Evolutionary conservation across 2,797 vertebrate species (phyloP).

Genomic region (Leptoclinus maculatus): DNA sequence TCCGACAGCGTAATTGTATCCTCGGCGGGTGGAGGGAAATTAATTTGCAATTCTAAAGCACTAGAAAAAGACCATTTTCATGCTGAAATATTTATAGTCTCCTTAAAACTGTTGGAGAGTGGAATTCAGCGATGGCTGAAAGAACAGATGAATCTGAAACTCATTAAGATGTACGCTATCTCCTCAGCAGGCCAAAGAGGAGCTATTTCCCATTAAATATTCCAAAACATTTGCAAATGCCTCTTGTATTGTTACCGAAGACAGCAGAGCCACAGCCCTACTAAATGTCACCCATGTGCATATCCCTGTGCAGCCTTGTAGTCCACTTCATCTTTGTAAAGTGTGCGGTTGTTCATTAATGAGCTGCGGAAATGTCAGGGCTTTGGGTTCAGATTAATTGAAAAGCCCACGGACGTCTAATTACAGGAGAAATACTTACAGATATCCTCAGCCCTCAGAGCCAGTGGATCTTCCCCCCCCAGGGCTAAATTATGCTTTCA

Average conservation of each 20-base stretch:
- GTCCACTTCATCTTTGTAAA: slow-evolving; percentile 62
- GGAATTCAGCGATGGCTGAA: slow-evolving; percentile 53
- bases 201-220: slow-evolving; percentile 28
- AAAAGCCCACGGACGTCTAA: slow-evolving; percentile 73
- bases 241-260: slow-evolving; percentile 40
- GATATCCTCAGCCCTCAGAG: slow-evolving; percentile 66
- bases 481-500: slow-evolving; percentile 73
- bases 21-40: slow-evolving; percentile 40
- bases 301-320: slow-evolving; percentile 36
- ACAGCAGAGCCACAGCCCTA: slow-evolving; percentile 5
- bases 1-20: slow-evolving; percentile 56
- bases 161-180: slow-evolving; percentile 65
- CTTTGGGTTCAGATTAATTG: slow-evolving; percentile 77
- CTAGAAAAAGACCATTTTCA: slow-evolving; percentile 63
- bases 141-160: slow-evolving; percentile 59
- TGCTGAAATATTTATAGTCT: slow-evolving; percentile 75
- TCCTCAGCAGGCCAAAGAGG: slow-evolving; percentile 21
- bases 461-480: slow-evolving; percentile 50
- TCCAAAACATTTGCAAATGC: slow-evolving; percentile 43
- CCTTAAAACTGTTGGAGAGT: slow-evolving; percentile 64
- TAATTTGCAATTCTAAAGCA: slow-evolving; percentile 61
- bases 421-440: slow-evolving; percentile 78
- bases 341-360: slow-evolving; percentile 66
- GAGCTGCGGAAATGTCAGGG: slow-evolving; percentile 77
- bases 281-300: slow-evolving; percentile 38